Conservation (phyloP, 2,113 vertebrate genomes). For the Mugil cephalus region DNA sequence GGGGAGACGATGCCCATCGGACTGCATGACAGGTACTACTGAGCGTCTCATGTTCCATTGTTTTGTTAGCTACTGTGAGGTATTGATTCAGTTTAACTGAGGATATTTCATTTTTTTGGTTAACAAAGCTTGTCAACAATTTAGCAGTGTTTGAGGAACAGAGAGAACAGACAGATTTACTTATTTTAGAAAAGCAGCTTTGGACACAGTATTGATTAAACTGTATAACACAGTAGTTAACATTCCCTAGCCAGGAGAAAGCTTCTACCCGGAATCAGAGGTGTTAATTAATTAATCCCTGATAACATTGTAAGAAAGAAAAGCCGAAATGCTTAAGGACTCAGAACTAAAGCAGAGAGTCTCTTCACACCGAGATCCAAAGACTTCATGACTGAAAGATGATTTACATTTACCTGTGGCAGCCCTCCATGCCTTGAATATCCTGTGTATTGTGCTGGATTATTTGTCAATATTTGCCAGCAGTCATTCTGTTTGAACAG, state of each 20-base stretch:
- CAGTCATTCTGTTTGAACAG: not conserved
- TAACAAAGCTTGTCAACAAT: not conserved
- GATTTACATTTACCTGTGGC: not conserved
- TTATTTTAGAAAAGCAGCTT: no score
- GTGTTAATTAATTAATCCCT: constrained; percentile 56
- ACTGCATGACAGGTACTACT: constrained; percentile 87
- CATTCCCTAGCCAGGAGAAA: not conserved
- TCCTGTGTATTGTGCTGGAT: not conserved
- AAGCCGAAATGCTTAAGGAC: no score
- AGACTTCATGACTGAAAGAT: not conserved
- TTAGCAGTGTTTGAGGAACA: no score
- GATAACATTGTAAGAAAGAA: constrained; percentile 45
- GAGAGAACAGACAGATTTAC: not conserved
- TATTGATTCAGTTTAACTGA: not conserved
- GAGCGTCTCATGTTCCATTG: not conserved
- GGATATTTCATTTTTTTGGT: not conserved
- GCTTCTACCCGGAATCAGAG: constrained; percentile 25
- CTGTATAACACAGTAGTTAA: not conserved
- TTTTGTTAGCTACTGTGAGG: not conserved
- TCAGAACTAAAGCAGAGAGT: constrained; percentile 11
- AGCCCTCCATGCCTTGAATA: not conserved
- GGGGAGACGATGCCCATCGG: constrained; percentile 88
- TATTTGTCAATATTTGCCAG: constrained; percentile 10
- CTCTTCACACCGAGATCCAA: constrained; percentile 1
- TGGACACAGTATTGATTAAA: no score